Conservation (phyloP, 2,888 invertebrate species). For the Lordiphosa fenestrarum region DNA sequence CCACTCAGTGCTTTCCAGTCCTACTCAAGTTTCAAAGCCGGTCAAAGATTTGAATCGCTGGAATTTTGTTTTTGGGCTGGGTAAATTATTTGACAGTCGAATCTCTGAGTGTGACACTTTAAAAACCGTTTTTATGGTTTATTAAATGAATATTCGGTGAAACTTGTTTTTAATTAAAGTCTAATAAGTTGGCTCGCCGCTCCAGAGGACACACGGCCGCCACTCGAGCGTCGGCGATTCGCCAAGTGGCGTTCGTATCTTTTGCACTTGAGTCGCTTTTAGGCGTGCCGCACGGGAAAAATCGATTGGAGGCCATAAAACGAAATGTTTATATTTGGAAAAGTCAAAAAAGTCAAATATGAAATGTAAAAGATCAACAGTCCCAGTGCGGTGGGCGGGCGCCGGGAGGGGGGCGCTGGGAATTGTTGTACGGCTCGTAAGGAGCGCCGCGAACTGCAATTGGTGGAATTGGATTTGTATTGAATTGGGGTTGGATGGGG, state of each 20-base stretch:
- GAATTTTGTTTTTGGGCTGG: conserved; percentile 40
- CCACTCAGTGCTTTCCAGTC: conserved; percentile 28
- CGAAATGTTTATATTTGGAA: conserved; percentile 62
- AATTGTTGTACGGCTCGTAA: conserved; percentile 4
- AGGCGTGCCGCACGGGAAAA: conserved; percentile 28
- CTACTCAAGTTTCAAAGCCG: conserved; percentile 6
- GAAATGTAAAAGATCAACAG: conserved; percentile 49
- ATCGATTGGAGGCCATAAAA: conserved; percentile 68
- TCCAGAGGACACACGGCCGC: neutral
- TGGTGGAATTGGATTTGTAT: conserved; percentile 30
- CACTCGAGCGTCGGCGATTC: conserved; percentile 37
- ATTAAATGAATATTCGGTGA: conserved; percentile 46
- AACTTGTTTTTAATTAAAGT: conserved; percentile 53
- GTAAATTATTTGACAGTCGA: conserved; percentile 66
- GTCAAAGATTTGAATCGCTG: conserved; percentile 51
- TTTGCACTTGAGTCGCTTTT: conserved; percentile 66
- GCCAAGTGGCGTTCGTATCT: conserved; percentile 33
- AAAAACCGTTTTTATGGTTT: conserved; percentile 48
- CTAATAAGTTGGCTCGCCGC: conserved; percentile 23
- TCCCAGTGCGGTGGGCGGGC: conserved; percentile 11
- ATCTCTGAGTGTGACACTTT: conserved; percentile 67
- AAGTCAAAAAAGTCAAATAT: conserved; percentile 72
- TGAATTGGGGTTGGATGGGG: conserved; percentile 7
- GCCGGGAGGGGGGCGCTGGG: conserved; percentile 1
- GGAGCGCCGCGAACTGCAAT: conserved; percentile 37